Conservation (phyloP, 1,140 invertebrate genomes). For the Nephotettix cincticeps region DNA sequence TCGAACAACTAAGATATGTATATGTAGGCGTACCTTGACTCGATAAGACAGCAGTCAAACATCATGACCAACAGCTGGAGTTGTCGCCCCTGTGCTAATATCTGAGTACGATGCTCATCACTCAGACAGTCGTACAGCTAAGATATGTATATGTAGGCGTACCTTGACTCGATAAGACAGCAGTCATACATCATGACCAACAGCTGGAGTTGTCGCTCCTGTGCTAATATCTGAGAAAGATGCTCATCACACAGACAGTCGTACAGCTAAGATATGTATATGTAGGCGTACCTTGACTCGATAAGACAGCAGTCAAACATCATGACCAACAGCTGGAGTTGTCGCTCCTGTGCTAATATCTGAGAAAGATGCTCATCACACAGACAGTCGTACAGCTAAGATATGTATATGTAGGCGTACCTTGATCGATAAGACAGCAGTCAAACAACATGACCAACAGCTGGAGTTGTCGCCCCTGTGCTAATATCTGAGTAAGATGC, state of each 20-base stretch:
- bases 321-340: slow-evolving; percentile 1
- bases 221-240: not conserved
- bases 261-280: no score
- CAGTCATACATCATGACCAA: not conserved
- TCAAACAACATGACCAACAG: not conserved
- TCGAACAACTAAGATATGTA: no score
- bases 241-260: not conserved
- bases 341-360: not conserved
- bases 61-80: not conserved
- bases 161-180: slow-evolving; percentile 3
- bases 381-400: not conserved
- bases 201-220: not conserved
- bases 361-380: slow-evolving; percentile 15
- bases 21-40: slow-evolving; percentile 1
- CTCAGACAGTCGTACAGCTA: not conserved
- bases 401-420: no score
- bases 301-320: slow-evolving; percentile 12
- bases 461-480: not conserved
- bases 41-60: slow-evolving; percentile 10
- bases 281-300: not conserved
- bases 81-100: not conserved
- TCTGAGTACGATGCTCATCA: slow-evolving; percentile 14
- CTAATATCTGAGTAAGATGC: not conserved
- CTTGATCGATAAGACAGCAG: slow-evolving; percentile 3
- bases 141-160: no score